These are phyloP conservation scores for Cavia aperea DNA, from an alignment of 2,113 vertebrate species.

Conservation along the genomic window DNA sequence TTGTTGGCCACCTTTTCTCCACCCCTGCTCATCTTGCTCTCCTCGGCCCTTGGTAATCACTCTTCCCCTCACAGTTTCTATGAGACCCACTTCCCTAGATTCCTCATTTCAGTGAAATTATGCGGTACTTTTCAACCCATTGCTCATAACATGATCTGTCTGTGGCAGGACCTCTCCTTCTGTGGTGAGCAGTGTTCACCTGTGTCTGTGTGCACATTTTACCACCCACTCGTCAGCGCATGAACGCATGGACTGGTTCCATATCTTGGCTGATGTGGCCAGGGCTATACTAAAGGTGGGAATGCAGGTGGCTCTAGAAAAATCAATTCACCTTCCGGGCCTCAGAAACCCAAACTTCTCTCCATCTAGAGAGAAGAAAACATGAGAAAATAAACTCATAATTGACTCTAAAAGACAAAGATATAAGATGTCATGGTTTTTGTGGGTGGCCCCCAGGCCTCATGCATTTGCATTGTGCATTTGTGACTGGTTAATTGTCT, in stretches of 20 bases:
- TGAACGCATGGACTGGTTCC: background rate
- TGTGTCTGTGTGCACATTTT: background rate
- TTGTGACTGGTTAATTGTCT: no score
- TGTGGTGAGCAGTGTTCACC: background rate
- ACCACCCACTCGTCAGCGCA: background rate
- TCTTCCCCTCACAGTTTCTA: background rate
- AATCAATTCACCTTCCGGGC: background rate
- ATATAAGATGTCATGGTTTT: no score
- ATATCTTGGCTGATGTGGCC: background rate
- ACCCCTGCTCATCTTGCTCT: background rate
- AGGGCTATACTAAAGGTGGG: background rate
- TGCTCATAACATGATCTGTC: background rate
- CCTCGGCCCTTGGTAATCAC: background rate
- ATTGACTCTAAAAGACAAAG: background rate
- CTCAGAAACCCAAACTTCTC: background rate
- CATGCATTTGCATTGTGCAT: no score
- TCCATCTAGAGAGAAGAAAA: conserved; percentile 21
- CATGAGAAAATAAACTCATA: background rate
- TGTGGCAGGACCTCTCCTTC: background rate
- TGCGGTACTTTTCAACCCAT: background rate
- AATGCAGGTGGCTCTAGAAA: background rate
- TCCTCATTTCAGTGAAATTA: background rate
- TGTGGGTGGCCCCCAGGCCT: no score
- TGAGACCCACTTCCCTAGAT: background rate
- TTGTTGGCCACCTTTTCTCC: background rate